Conservation (phyloP, 2,797 vertebrate species). For the Pogoniulus pusillus region DNA sequence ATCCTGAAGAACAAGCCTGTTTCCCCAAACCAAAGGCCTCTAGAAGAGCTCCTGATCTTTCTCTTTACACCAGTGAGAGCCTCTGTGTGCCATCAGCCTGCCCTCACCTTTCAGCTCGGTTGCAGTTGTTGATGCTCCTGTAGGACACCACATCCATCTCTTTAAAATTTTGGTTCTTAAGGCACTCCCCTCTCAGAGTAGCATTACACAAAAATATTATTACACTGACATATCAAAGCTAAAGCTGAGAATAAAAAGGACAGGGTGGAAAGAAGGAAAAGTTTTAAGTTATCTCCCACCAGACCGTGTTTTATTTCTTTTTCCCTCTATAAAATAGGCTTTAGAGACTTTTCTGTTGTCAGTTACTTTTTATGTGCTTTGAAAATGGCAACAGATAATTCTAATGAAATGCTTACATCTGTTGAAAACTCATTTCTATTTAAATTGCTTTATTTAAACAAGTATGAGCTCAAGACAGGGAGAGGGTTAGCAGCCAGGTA, state of each 20-base stretch:
- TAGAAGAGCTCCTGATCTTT: neutral
- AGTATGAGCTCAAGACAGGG: neutral
- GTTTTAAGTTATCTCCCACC: neutral
- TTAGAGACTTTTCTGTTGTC: neutral
- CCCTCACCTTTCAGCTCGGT: neutral
- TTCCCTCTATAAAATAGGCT: neutral
- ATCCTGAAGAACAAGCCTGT: neutral
- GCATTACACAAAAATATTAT: neutral
- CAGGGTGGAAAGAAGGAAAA: neutral
- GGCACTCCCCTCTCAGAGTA: neutral
- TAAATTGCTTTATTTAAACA: neutral
- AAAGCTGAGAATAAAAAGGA: neutral
- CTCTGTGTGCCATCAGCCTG: neutral
- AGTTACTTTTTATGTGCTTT: neutral
- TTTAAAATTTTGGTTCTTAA: neutral
- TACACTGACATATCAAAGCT: neutral
- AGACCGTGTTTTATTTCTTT: neutral
- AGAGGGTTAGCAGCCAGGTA: neutral
- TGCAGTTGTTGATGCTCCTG: neutral
- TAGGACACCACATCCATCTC: neutral
- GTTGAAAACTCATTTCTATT: neutral
- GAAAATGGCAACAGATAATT: neutral
- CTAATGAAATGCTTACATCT: neutral
- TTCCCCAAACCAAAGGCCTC: neutral
- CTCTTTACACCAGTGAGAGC: neutral